Evolutionary conservation across 2,797 vertebrate species (phyloP).

Genomic region (Rhinichthys osculus): DNA sequence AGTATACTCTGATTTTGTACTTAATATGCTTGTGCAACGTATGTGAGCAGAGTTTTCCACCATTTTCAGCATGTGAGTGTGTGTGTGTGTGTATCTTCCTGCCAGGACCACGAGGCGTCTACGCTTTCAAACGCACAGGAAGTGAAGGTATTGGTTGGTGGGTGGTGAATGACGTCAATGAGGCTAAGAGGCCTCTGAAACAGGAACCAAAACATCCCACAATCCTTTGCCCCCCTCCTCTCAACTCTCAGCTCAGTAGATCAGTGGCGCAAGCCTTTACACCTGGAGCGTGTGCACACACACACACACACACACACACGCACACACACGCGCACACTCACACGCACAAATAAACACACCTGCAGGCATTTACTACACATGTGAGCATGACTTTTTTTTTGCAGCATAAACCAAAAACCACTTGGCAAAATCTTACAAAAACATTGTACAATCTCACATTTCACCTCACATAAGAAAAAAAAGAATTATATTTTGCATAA

Average conservation of each 20-base stretch:
- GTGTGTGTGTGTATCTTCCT: conserved; percentile 67
- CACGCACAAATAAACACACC: conserved; percentile 9
- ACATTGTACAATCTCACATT: background rate
- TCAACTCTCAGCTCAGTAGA: conserved; percentile 42
- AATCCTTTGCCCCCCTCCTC: conserved; percentile 56
- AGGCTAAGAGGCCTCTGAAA: conserved; percentile 73
- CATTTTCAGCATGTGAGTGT: conserved; percentile 24
- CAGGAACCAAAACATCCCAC: conserved; percentile 72
- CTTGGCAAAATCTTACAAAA: background rate
- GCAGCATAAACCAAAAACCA: background rate
- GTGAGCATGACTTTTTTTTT: background rate
- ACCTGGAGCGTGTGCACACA: conserved; percentile 31
- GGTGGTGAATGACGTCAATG: conserved; percentile 77
- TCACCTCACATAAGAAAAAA: background rate
- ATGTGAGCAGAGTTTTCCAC: conserved; percentile 13
- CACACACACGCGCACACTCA: background rate
- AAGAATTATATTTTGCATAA: background rate
- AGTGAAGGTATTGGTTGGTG: conserved; percentile 69
- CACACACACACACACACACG: conserved; percentile 14
- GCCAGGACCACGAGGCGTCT: conserved; percentile 61
- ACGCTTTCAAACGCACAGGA: conserved; percentile 77
- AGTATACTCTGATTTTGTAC: conserved; percentile 7
- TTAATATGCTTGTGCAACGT: conserved; percentile 8
- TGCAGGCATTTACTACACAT: conserved; percentile 40
- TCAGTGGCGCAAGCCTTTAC: conserved; percentile 33